Evolutionary conservation across 2,888 invertebrate genomes (phyloP).

Genomic region (Limnephilus auricula): DNA sequence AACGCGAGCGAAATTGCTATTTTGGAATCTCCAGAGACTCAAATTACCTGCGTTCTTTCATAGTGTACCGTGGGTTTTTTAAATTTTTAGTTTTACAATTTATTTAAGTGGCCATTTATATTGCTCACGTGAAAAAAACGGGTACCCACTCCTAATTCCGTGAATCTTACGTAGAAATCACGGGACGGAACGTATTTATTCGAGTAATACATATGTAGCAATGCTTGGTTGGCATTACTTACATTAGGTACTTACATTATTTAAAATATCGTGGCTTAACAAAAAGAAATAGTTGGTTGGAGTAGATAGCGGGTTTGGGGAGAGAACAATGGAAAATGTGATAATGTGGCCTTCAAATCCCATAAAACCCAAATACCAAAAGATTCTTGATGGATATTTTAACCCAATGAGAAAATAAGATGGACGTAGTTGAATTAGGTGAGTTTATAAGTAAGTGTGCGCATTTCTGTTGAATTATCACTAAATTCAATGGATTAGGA

Average conservation of each 20-base stretch:
- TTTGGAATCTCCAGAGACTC: slow-evolving; percentile 31
- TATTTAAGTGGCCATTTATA: slow-evolving; percentile 12
- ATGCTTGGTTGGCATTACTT: too few relatives aligned
- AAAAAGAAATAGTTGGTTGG: neutral
- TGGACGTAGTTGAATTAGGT: too few relatives aligned
- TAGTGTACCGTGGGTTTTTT: neutral
- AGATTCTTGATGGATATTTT: too few relatives aligned
- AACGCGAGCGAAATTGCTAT: neutral
- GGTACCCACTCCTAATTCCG: neutral
- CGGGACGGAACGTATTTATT: neutral
- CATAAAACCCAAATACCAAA: neutral
- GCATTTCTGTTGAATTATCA: too few relatives aligned
- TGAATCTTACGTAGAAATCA: neutral
- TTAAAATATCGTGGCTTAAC: neutral
- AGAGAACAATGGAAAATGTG: neutral
- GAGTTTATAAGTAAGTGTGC: too few relatives aligned
- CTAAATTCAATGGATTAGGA: too few relatives aligned
- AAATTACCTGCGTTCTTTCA: neutral
- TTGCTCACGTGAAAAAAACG: neutral
- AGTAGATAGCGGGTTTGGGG: neutral
- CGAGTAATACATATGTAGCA: too few relatives aligned
- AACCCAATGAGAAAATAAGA: too few relatives aligned
- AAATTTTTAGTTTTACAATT: slow-evolving; percentile 19
- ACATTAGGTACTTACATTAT: neutral
- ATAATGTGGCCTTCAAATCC: neutral